Evolutionary conservation across 1,140 invertebrate species (phyloP).

Genomic region (Solen grandis): DNA sequence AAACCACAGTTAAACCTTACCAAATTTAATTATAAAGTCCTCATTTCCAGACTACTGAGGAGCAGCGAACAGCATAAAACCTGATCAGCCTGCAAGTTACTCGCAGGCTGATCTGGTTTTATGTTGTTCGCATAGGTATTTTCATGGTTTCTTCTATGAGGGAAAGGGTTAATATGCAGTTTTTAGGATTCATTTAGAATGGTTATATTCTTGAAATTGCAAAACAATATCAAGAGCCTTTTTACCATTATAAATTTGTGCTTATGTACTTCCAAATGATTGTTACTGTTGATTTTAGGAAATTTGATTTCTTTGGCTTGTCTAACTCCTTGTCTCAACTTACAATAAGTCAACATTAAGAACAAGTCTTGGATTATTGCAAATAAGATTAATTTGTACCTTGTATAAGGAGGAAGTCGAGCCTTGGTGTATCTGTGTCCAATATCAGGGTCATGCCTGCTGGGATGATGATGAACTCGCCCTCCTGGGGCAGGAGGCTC

Average conservation of each 20-base stretch:
- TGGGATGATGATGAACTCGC: slow-evolving; percentile 76
- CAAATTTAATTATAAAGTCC: background rate
- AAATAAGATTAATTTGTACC: slow-evolving; percentile 21
- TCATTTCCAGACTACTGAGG: background rate
- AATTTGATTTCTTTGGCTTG: background rate
- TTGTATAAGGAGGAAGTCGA: slow-evolving; percentile 71
- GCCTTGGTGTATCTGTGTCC: slow-evolving; percentile 72
- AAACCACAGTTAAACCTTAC: too few relatives aligned
- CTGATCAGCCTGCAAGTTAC: too few relatives aligned
- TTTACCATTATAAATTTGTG: background rate
- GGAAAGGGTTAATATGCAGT: background rate
- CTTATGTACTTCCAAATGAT: too few relatives aligned
- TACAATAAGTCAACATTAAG: background rate
- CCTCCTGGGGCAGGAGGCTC: slow-evolving; percentile 63
- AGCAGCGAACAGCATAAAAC: too few relatives aligned
- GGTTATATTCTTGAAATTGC: background rate
- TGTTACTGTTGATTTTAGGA: too few relatives aligned
- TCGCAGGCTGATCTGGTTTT: too few relatives aligned
- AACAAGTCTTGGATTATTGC: background rate
- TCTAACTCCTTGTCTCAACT: background rate
- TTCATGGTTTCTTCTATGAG: too few relatives aligned
- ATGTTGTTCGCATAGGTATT: too few relatives aligned
- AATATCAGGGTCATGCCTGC: slow-evolving; percentile 73
- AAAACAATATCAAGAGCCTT: background rate
- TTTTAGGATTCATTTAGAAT: background rate